A percentile compares a stretch with the other conserved stretches of the same genome.
These are phyloP conservation scores for Rotaria macrura DNA, from an alignment of 2,888 invertebrate genomes.

Conservation along the genomic window DNA sequence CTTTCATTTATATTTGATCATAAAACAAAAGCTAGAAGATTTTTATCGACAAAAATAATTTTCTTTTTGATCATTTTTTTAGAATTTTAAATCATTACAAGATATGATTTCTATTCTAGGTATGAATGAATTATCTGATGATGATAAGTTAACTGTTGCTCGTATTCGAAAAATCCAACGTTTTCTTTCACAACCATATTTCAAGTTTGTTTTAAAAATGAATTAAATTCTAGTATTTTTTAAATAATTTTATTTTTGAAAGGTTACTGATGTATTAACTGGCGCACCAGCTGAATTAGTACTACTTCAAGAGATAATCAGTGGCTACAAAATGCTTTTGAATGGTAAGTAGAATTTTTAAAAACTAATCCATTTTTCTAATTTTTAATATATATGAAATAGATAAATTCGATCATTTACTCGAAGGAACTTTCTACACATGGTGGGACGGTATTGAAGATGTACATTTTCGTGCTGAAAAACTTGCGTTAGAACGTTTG, in stretches of 20 bases:
- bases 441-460: conserved; percentile 97
- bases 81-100: conserved; percentile 66
- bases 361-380: too few relatives aligned
- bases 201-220: conserved; percentile 52
- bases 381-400: too few relatives aligned
- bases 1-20: not conserved
- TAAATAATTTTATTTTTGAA: not conserved
- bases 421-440: conserved; percentile 97
- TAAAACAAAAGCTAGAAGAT: not conserved
- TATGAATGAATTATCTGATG: conserved; percentile 97
- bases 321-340: conserved; percentile 73
- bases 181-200: conserved; percentile 95
- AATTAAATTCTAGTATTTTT: not conserved
- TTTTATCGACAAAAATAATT: not conserved
- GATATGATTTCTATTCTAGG: conserved; percentile 97
- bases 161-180: conserved; percentile 94
- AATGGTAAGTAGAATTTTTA: conserved; percentile 47
- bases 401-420: conserved; percentile 83
- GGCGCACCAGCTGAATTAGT: conserved; percentile 90
- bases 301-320: conserved; percentile 78
- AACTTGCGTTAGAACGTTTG: conserved; percentile 54
- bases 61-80: not conserved
- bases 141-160: conserved; percentile 89
- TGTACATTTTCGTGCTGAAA: conserved; percentile 73
- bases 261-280: conserved; percentile 92